Evolutionary conservation across 2,888 invertebrate species (phyloP).

Genomic region (Synergus itoensis): DNA sequence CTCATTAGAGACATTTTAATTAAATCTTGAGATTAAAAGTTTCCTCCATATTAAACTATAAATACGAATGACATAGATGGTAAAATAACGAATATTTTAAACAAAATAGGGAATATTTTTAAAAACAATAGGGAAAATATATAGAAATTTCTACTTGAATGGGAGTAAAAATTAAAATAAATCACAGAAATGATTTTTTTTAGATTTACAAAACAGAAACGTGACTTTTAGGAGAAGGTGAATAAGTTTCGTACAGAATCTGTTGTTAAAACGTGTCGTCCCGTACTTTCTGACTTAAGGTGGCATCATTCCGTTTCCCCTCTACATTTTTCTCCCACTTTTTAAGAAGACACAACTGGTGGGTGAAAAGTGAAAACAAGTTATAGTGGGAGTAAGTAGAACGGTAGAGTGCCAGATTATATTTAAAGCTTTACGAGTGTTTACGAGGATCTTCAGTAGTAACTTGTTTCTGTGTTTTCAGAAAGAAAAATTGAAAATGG

Average conservation of each 20-base stretch:
- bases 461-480: neutral
- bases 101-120: neutral
- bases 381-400: conserved; percentile 24
- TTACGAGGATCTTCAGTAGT: neutral
- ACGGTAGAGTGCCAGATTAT: conserved; percentile 16
- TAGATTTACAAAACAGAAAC: neutral
- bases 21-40: neutral
- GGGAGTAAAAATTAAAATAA: neutral
- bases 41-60: conserved; percentile 2
- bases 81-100: neutral
- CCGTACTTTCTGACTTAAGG: neutral
- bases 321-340: conserved; percentile 29
- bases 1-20: neutral
- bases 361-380: conserved; percentile 26
- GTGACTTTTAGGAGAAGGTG: neutral
- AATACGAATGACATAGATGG: neutral
- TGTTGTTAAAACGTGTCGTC: neutral
- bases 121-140: neutral
- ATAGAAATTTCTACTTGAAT: neutral
- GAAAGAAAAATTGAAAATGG: conserved; percentile 9
- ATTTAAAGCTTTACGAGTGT: conserved; percentile 1
- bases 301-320: neutral
- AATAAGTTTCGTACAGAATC: neutral
- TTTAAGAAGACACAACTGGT: conserved; percentile 25
- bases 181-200: neutral